Conservation (phyloP, 2,113 vertebrate species). For the Mellivora capensis region DNA sequence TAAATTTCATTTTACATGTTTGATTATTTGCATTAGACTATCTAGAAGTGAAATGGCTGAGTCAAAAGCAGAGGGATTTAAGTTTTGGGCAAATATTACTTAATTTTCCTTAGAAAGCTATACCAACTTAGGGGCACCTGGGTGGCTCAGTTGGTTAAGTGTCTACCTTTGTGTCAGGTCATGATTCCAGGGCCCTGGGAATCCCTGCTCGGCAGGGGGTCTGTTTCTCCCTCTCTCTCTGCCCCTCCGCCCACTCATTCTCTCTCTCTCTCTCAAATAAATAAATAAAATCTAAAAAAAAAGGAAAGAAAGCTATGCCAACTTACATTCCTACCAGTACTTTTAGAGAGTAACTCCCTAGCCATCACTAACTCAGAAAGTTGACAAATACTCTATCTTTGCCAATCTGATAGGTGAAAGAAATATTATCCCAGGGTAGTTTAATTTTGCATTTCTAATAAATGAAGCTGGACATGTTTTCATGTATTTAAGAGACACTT, state of each 20-base stretch:
- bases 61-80: conserved; percentile 19
- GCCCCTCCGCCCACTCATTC: no score
- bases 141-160: neutral
- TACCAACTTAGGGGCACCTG: neutral
- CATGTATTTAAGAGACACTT: neutral
- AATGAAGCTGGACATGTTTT: neutral
- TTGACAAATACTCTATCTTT: neutral
- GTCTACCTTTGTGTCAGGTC: neutral
- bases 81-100: neutral
- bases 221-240: neutral
- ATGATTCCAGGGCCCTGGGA: neutral
- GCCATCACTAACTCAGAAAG: neutral
- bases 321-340: neutral
- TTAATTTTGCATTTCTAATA: neutral
- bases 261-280: neutral
- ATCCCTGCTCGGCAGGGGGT: neutral
- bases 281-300: neutral
- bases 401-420: neutral
- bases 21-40: neutral
- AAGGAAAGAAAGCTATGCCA: neutral
- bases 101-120: neutral
- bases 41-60: neutral
- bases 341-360: neutral
- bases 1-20: conserved; percentile 9
- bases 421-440: neutral